phyloP scores from a whole-genome alignment of 2,888 invertebrate species.

The Eurytoma adleriae region DNA sequence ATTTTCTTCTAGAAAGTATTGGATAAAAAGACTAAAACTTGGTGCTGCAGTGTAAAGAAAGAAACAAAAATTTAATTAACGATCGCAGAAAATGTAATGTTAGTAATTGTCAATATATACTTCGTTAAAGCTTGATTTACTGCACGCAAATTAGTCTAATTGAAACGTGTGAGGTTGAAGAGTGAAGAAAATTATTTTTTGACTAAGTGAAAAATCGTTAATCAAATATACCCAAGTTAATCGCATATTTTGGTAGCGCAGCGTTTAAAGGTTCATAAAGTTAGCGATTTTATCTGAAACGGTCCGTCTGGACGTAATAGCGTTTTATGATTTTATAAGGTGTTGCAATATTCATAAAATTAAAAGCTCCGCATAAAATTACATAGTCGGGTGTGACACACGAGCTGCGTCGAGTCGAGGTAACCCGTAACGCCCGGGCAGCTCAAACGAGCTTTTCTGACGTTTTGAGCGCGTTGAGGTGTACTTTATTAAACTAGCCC shows the following conservation, averaged over 20 bases:
- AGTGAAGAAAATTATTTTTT: too few relatives aligned
- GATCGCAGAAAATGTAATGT: too few relatives aligned
- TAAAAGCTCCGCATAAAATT: conserved; percentile 30
- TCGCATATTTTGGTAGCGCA: too few relatives aligned
- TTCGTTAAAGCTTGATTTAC: too few relatives aligned
- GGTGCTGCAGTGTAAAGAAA: too few relatives aligned
- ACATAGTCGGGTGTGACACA: conserved; percentile 6
- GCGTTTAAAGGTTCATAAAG: conserved; percentile 4
- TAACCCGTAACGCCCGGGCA: background rate
- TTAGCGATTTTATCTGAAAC: conserved; percentile 33
- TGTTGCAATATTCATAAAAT: conserved; percentile 48
- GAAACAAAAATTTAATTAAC: too few relatives aligned
- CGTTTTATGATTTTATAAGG: conserved; percentile 44
- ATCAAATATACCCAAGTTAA: background rate
- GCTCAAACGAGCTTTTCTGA: background rate
- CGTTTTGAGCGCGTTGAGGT: conserved; percentile 1
- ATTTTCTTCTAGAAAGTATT: too few relatives aligned
- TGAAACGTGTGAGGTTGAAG: too few relatives aligned
- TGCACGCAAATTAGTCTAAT: too few relatives aligned
- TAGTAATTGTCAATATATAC: too few relatives aligned
- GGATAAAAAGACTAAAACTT: too few relatives aligned
- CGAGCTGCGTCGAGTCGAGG: background rate
- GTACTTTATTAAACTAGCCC: conserved; percentile 4
- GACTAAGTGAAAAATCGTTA: too few relatives aligned
- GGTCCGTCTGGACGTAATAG: background rate